Percentiles rank a stretch among this genome's conserved stretches.
phyloP scores from a whole-genome alignment of 2,113 vertebrate species.

The Prunella himalayana region DNA sequence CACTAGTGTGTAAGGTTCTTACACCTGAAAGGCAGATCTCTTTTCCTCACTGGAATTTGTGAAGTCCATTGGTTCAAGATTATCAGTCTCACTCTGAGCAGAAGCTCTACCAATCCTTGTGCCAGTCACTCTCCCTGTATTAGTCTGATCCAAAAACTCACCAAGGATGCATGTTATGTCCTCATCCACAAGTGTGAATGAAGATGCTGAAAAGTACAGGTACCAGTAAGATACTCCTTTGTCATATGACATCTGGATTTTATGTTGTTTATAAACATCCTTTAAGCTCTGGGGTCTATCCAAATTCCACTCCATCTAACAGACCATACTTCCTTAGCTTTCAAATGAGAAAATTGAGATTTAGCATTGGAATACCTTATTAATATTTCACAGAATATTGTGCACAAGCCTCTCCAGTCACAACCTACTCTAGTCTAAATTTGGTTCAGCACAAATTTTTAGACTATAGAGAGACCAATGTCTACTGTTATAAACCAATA shows the following conservation, averaged over 20 bases:
- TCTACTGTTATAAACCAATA: not conserved
- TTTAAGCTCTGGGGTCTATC: not conserved
- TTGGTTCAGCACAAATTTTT: not conserved
- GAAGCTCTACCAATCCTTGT: not conserved
- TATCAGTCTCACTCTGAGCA: not conserved
- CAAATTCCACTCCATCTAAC: not conserved
- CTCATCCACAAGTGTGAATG: not conserved
- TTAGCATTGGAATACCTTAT: not conserved
- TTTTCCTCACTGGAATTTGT: not conserved
- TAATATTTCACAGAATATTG: not conserved
- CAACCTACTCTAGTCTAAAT: not conserved
- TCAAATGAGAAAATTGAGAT: not conserved
- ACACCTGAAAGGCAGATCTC: not conserved
- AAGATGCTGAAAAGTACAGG: not conserved
- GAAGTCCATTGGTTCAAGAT: not conserved
- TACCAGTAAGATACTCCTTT: not conserved
- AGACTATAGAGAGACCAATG: not conserved
- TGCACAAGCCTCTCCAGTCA: not conserved
- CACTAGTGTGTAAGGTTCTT: not conserved
- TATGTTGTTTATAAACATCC: rapidly evolving
- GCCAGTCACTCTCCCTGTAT: not conserved
- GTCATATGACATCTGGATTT: not conserved
- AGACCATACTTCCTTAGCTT: not conserved
- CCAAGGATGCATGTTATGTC: rapidly evolving
- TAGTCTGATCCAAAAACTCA: not conserved